Evolutionary conservation across 2,113 vertebrate species (phyloP), one percentile per base, ranked within the genome.

Genomic region (Arenaria interpres): DNA sequence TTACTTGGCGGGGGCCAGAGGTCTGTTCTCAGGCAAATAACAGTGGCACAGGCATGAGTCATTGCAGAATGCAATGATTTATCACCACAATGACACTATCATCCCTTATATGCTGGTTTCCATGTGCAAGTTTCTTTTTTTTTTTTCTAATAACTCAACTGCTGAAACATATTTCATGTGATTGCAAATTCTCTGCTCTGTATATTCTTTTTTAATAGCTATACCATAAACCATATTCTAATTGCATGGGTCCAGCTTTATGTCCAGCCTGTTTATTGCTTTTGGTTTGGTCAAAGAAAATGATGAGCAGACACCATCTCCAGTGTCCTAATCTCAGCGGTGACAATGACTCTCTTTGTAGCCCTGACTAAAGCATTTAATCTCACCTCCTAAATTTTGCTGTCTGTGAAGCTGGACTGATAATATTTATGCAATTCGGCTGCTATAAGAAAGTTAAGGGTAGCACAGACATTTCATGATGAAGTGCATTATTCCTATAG

Each of bases 1-100:
- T 85, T 73, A 79, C 81, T 97, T 89, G 90, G 95, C 46, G 3
- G 87, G 68, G 73, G 81, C 90, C 86, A 88, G 79, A 87, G 91
- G 89, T 94, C 89, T 96, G 71, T 81, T 92, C 71, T 87, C 81
- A 92, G 77, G 89, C 89, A 92, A 95, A 50, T 33, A 89, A 62
- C 77, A 89, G 89, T 88, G 92, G 96, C 89, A 96, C 41, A 89
- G 73, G 57, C 91, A 93, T 92, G 91, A 97, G 81, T 96, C 95
- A 94, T 10, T 92, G 79, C 54, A 91, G 69, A 97, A 81, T 4
- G 45, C 80, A 93, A 72, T 21, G 82, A 94, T 96, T 97, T 95
- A 96, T 95, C 92, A 79, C 76, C 86, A 67, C 83, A 50, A 32
- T 5, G 33, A 94, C 88, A 93, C 64, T 73, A 85, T 76, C 91